A percentile compares a stretch with the other conserved stretches of the same genome.
Conservation (phyloP, 35 echinoderm and acorn worm species). For the Apostichopus parvimensis region DNA sequence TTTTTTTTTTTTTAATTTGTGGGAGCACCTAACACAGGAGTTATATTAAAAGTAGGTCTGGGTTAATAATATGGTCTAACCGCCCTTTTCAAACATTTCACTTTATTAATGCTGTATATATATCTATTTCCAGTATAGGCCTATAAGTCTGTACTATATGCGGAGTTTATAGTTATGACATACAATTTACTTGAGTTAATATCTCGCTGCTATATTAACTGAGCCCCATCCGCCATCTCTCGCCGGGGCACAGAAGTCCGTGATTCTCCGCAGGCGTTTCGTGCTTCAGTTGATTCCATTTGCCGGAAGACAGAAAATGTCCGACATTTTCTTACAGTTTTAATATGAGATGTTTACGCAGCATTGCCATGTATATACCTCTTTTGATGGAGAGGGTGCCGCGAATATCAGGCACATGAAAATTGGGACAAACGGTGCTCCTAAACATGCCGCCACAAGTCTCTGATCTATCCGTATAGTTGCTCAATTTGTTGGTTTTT, state of each 20-base stretch:
- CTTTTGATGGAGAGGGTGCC: conserved; percentile 27
- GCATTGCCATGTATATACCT: conserved; percentile 32
- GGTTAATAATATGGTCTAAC: neutral
- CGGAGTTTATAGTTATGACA: neutral
- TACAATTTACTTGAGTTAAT: neutral
- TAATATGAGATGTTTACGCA: conserved; percentile 44
- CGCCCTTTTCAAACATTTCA: neutral
- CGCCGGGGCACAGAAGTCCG: neutral
- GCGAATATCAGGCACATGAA: conserved; percentile 31
- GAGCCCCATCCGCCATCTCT: neutral
- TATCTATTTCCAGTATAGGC: no score
- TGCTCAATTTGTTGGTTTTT: conserved; percentile 10
- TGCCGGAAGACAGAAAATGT: conserved; percentile 46
- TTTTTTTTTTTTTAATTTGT: no score
- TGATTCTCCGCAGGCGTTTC: conserved; percentile 24
- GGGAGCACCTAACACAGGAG: no score
- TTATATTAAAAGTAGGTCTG: neutral
- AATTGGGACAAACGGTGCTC: conserved; percentile 27
- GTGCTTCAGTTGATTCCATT: conserved; percentile 27
- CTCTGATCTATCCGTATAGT: conserved; percentile 20
- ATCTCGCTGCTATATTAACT: conserved; percentile 4
- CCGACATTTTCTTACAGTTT: conserved; percentile 27
- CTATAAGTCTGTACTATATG: no score
- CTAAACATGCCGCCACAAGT: conserved; percentile 37
- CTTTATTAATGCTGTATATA: neutral